Percentiles rank a stretch among this genome's conserved stretches.
These are phyloP conservation scores for Betta splendens DNA, from an alignment of 2,797 vertebrate species.

Conservation along the genomic window DNA sequence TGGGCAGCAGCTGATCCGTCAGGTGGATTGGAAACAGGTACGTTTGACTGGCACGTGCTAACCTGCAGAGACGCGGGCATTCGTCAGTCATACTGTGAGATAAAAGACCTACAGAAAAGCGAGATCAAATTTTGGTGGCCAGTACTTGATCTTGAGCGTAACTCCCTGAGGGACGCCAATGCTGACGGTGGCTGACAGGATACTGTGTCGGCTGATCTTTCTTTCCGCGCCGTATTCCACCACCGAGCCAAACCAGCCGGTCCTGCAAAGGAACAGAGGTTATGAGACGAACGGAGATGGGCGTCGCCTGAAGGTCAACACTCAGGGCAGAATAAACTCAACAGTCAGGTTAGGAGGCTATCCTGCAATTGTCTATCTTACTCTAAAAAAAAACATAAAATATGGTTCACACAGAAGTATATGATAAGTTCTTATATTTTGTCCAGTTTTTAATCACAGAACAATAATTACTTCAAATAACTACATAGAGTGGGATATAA, in stretches of 20 bases:
- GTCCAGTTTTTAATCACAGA: too few relatives aligned
- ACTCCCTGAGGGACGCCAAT: slow-evolving; percentile 96
- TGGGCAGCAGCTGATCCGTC: slow-evolving; percentile 96
- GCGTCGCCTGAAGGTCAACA: slow-evolving; percentile 10
- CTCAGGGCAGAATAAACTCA: neutral
- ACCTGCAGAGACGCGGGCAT: slow-evolving; percentile 69
- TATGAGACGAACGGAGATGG: neutral
- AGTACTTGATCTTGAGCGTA: slow-evolving; percentile 96
- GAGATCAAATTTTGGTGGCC: slow-evolving; percentile 29
- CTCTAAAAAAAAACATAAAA: too few relatives aligned
- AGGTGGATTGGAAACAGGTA: slow-evolving; percentile 97
- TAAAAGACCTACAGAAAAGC: slow-evolving; percentile 9
- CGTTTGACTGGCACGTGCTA: slow-evolving; percentile 95
- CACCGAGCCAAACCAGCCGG: slow-evolving; percentile 95
- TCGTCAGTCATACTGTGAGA: neutral
- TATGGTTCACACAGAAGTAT: too few relatives aligned
- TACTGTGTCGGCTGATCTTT: slow-evolving; percentile 96
- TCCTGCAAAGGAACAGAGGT: slow-evolving; percentile 75
- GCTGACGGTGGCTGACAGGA: slow-evolving; percentile 93
- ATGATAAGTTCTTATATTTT: too few relatives aligned
- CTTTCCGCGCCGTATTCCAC: slow-evolving; percentile 97
- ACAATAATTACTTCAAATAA: too few relatives aligned
- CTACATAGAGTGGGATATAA: too few relatives aligned
- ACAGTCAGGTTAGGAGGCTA: neutral
- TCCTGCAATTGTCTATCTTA: too few relatives aligned